phyloP scores from a whole-genome alignment of 2,797 vertebrate genomes.

The Australoheros facetus region DNA sequence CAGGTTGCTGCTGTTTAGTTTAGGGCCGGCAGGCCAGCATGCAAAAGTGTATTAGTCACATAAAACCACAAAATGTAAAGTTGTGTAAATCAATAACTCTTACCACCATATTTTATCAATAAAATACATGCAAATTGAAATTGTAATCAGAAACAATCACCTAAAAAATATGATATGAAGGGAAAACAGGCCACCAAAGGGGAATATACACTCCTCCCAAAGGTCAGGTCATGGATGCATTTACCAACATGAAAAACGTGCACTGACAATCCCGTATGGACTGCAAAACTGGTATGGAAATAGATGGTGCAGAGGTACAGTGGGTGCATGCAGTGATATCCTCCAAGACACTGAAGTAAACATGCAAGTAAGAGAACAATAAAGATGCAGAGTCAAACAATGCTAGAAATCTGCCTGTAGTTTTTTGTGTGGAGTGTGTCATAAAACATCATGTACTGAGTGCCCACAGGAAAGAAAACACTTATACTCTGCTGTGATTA shows the following conservation, averaged over 20 bases:
- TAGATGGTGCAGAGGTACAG: slow-evolving; percentile 30
- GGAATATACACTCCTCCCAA: slow-evolving; percentile 7
- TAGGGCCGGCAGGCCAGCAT: slow-evolving; percentile 4
- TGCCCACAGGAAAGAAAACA: background rate
- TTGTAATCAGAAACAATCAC: background rate
- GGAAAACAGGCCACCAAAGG: slow-evolving; percentile 6
- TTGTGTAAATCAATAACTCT: background rate
- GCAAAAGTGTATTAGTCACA: slow-evolving; percentile 44
- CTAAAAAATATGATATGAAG: background rate
- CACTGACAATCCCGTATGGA: slow-evolving; percentile 28
- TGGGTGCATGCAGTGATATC: slow-evolving; percentile 56
- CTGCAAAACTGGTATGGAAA: slow-evolving; percentile 4
- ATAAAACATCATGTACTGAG: background rate
- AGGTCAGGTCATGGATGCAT: slow-evolving; percentile 36
- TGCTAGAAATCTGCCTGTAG: background rate
- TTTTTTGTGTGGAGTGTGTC: background rate
- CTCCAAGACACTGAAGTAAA: slow-evolving; percentile 29
- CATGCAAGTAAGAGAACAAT: slow-evolving; percentile 64
- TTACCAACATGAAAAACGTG: slow-evolving; percentile 36
- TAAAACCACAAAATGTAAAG: slow-evolving; percentile 22
- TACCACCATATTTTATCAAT: slow-evolving; percentile 28
- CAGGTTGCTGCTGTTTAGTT: slow-evolving; percentile 26
- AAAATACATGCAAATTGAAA: slow-evolving; percentile 48
- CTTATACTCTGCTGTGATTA: background rate
- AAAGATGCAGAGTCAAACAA: slow-evolving; percentile 27